Percentiles rank a stretch among this genome's conserved stretches.
phyloP scores from a whole-genome alignment of 35 echinoderm and acorn worm genomes.

The Hemicentrotus pulcherrimus region DNA sequence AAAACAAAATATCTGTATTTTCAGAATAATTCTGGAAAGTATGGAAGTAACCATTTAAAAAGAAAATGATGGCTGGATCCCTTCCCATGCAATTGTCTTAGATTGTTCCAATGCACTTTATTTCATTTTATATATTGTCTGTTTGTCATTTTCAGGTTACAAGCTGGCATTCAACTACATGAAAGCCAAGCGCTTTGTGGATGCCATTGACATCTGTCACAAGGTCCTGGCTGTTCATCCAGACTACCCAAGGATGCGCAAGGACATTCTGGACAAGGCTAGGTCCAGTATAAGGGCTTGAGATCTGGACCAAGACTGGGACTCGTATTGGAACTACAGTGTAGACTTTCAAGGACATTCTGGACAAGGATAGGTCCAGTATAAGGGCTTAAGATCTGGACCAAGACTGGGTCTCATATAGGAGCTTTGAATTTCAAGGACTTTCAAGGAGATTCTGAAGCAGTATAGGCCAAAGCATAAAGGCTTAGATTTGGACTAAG shows the following conservation, averaged over 20 bases:
- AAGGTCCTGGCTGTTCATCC: constrained; percentile 75
- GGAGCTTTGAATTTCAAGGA: neutral
- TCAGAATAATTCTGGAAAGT: neutral
- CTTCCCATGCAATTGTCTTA: neutral
- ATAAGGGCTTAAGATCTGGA: neutral
- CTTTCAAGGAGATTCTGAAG: neutral
- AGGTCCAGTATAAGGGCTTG: constrained; percentile 52
- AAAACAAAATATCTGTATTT: neutral
- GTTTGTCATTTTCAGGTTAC: constrained; percentile 72
- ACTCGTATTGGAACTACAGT: neutral
- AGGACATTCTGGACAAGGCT: constrained; percentile 98
- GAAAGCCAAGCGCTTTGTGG: constrained; percentile 91
- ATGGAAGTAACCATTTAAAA: no score
- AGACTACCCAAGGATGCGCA: constrained; percentile 94
- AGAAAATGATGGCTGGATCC: neutral
- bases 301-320: neutral
- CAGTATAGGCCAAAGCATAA: no score
- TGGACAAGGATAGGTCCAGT: neutral
- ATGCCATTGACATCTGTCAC: constrained; percentile 97
- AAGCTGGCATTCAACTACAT: constrained; percentile 98
- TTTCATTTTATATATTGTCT: neutral
- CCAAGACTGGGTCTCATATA: neutral
- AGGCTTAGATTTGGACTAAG: no score
- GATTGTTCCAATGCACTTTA: neutral
- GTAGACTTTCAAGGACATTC: neutral